A percentile compares a stretch with the other conserved stretches of the same genome.
Conservation (phyloP, 2,797 vertebrate genomes). For the Ctenopoma multispine region DNA sequence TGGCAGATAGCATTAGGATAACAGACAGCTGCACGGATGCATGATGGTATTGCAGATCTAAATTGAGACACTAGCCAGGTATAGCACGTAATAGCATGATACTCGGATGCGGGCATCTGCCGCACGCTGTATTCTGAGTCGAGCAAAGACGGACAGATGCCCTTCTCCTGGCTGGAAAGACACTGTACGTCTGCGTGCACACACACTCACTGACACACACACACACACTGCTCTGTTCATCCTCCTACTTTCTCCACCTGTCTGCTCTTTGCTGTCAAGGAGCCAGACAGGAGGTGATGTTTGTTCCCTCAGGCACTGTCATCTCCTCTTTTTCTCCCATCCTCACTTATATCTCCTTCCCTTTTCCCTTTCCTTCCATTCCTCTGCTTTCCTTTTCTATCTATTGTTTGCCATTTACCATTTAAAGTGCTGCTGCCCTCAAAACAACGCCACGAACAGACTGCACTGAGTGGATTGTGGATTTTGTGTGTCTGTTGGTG, state of each 20-base stretch:
- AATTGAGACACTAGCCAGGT: constrained; percentile 54
- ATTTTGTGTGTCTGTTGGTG: constrained; percentile 56
- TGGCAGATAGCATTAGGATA: constrained; percentile 71
- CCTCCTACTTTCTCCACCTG: constrained; percentile 71
- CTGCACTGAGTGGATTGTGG: constrained; percentile 42
- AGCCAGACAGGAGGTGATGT: constrained; percentile 79
- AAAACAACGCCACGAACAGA: constrained; percentile 59
- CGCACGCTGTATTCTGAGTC: constrained; percentile 43
- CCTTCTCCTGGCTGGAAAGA: constrained; percentile 70
- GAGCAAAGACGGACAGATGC: constrained; percentile 74
- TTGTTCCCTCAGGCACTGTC: constrained; percentile 78
- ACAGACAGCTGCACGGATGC: constrained; percentile 72
- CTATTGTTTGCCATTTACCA: constrained; percentile 76
- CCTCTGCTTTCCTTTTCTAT: background rate
- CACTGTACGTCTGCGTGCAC: constrained; percentile 30
- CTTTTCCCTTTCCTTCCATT: constrained; percentile 16
- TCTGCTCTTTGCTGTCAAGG: constrained; percentile 82
- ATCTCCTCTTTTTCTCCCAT: constrained; percentile 56
- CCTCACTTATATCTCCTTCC: constrained; percentile 16
- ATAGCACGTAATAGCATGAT: constrained; percentile 51
- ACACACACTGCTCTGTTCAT: constrained; percentile 31
- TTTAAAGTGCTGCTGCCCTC: constrained; percentile 63
- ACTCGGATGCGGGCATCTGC: constrained; percentile 56
- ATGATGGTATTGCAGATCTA: constrained; percentile 48
- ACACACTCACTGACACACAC: constrained; percentile 14